A percentile compares a stretch with the other conserved stretches of the same genome.
phyloP scores from a whole-genome alignment of 2,888 invertebrate species.

The Melanostoma mellinum region DNA sequence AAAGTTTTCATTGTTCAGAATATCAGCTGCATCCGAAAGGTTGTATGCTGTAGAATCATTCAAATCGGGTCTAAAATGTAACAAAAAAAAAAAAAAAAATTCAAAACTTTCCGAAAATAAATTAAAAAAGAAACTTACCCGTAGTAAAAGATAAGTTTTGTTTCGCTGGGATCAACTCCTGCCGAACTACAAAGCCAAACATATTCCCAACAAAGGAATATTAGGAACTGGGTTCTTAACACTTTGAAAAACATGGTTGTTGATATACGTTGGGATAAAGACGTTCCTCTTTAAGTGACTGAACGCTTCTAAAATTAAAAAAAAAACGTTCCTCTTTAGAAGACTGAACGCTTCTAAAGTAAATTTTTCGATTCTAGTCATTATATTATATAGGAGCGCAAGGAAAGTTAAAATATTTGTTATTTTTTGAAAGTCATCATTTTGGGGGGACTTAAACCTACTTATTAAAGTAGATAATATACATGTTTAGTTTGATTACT shows the following conservation, averaged over 20 bases:
- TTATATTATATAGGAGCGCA: no score
- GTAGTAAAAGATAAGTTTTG: slow-evolving; percentile 2
- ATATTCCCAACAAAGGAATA: not conserved
- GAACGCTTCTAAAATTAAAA: no score
- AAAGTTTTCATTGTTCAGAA: slow-evolving; percentile 34
- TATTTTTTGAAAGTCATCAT: no score
- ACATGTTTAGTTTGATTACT: no score
- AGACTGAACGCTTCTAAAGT: no score
- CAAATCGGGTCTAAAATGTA: slow-evolving; percentile 13
- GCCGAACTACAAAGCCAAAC: not conserved
- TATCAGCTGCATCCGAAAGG: slow-evolving; percentile 28
- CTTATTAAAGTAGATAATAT: no score
- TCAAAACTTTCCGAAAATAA: not conserved
- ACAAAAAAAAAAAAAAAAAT: not conserved
- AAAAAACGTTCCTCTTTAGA: no score
- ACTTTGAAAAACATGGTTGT: not conserved
- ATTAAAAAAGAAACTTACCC: not conserved
- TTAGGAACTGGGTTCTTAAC: not conserved
- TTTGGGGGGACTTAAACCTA: no score
- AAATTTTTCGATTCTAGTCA: no score
- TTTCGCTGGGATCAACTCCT: not conserved
- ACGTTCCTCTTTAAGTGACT: no score
- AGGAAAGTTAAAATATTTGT: no score
- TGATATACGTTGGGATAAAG: no score
- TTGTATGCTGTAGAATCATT: slow-evolving; percentile 11